Conservation (phyloP, 92 coral and sea anemone genomes). For the Scolanthus callimorphus region DNA sequence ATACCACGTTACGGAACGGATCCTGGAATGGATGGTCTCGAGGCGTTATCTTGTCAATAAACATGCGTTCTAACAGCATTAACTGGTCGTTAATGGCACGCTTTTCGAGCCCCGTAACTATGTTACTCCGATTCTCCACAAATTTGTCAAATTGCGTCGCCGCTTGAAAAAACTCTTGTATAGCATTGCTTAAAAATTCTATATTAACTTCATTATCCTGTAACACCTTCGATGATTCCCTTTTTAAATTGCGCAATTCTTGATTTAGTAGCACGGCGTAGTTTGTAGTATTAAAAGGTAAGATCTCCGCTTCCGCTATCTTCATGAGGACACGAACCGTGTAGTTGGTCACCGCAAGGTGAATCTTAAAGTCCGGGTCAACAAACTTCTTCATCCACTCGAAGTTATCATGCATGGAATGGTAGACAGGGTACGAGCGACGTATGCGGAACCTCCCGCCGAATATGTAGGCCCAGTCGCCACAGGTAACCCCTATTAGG, state of each 20-base stretch:
- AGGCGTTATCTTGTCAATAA: conserved; percentile 39
- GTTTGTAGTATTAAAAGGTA: conserved; percentile 78
- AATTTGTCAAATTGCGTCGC: background rate
- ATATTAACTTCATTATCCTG: background rate
- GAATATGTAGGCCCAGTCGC: conserved; percentile 85
- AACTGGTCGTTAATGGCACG: conserved; percentile 81
- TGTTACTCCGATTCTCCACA: background rate
- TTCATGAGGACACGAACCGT: conserved; percentile 57
- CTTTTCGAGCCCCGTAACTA: background rate
- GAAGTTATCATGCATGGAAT: conserved; percentile 61
- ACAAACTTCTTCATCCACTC: conserved; percentile 59
- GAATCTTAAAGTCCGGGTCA: conserved; percentile 57
- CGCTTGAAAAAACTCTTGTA: background rate
- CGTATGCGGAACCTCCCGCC: conserved; percentile 52
- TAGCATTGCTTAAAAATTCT: background rate
- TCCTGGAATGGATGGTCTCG: conserved; percentile 3
- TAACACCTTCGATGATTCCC: background rate
- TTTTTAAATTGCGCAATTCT: conserved; percentile 12
- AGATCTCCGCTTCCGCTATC: conserved; percentile 44
- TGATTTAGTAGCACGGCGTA: conserved; percentile 31
- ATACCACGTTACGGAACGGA: conserved; percentile 56
- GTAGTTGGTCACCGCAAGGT: conserved; percentile 61
- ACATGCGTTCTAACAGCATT: conserved; percentile 70
- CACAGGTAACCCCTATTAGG: conserved; percentile 71
- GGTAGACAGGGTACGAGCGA: conserved; percentile 60